Base-by-base conservation (phyloP, 1,140 invertebrate species). In the Coboldia fuscipes region DNA sequence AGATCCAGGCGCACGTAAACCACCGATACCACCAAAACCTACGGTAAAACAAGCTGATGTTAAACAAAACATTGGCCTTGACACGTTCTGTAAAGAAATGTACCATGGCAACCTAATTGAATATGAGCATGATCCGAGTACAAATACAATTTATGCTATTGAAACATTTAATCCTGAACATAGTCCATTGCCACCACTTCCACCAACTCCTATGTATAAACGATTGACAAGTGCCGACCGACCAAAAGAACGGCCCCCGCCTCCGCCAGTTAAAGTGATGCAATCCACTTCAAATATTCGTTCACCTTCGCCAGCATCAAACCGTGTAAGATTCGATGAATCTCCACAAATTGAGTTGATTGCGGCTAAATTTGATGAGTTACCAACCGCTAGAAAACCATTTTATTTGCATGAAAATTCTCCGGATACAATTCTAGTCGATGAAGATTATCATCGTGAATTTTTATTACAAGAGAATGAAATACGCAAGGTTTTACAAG, bases 331-430 rank as follows among this genome's bases (percentile, higher is more conserved):
- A 23, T n/a, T 51, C 42, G 50, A 51, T 37, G 45, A 47, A 0
- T 23, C 24, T 9, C 19, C 27, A 30, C 30, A 28, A 14, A 18
- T 38, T 31, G 37, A 38, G 35, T 31, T 38, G 15, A 3, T 38
- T 2, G 13, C 36, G 9, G 30, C 36, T 8, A 37, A 32, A 28
- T 33, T 26, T 19, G 23, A 29, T 35, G 33, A n/a, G 36, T 35
- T 33, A 39, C 48, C 10, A 48, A 50, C 22, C 36, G 39, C 21
- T 9, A 18, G 35, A 7, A 45, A 47, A 1, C 46, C 41, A 0
- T 47, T 54, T 9, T 54, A 50, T 26, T 34, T 47, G 31, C 47
- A 54, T 30, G 52, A 55, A 35, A 55, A 55, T 30, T 53, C 50
- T 8, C 47, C 47, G 3, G 46, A 53, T 33, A 51, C 51, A 14